phyloP scores from a whole-genome alignment of 2,113 vertebrate genomes.

The Puffinus mauretanicus region DNA sequence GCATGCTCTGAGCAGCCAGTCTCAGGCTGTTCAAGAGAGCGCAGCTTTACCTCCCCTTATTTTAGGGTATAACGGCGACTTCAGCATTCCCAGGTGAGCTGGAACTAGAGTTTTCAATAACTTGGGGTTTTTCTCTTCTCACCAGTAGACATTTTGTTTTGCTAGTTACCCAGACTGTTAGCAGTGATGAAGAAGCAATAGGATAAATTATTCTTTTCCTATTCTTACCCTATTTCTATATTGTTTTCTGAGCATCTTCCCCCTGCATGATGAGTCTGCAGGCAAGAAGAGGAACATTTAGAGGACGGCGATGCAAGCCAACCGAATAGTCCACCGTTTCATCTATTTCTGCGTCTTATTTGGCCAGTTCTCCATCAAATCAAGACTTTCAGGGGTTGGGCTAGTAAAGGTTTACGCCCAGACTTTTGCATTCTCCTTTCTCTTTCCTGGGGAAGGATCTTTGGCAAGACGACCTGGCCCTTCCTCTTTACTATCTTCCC shows the following conservation, averaged over 20 bases:
- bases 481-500: neutral
- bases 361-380: neutral
- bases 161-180: neutral
- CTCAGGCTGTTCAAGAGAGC: neutral
- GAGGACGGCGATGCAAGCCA: neutral
- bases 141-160: fast-evolving
- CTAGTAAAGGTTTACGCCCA: neutral
- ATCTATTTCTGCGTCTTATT: neutral
- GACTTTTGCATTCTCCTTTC: neutral
- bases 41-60: neutral
- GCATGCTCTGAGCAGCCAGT: neutral
- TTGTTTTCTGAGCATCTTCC: neutral
- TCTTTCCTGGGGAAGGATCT: neutral
- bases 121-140: neutral
- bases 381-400: neutral
- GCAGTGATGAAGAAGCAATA: neutral
- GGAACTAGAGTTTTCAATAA: neutral
- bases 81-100: neutral
- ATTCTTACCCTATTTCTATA: neutral
- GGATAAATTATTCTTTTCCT: neutral
- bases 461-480: neutral
- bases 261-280: neutral
- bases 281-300: neutral
- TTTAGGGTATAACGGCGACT: neutral
- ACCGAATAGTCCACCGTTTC: fast-evolving